Conservation (phyloP, 2,888 invertebrate genomes). For the Drosophila subquinaria region DNA sequence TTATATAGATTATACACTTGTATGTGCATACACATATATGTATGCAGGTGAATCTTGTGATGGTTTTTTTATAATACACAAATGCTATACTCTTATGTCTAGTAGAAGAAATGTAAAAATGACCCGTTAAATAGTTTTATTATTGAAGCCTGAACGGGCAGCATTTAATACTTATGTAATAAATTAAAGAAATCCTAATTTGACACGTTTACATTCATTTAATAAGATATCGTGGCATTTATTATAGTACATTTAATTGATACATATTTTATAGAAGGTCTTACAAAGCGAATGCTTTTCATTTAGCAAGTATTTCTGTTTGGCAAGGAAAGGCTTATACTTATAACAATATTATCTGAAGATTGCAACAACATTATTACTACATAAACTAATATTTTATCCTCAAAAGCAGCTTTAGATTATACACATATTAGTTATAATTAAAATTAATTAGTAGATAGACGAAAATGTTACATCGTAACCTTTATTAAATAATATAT, state of each 20-base stretch:
- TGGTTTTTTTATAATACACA: constrained; percentile 70
- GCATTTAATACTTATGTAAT: constrained; percentile 76
- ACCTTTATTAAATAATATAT: constrained; percentile 10
- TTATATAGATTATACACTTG: constrained; percentile 56
- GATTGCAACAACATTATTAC: not conserved
- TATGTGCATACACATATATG: constrained; percentile 47
- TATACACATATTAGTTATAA: not conserved
- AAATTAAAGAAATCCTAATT: constrained; percentile 51
- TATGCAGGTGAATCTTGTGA: constrained; percentile 69
- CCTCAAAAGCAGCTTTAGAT: not conserved
- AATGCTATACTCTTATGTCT: constrained; percentile 68
- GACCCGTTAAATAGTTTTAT: constrained; percentile 78
- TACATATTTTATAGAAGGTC: not conserved
- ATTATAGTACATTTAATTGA: not conserved
- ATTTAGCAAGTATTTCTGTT: not conserved
- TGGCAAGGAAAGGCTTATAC: constrained; percentile 3
- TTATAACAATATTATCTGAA: not conserved
- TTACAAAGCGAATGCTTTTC: no score
- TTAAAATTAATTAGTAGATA: not conserved
- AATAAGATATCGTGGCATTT: not conserved
- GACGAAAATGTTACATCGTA: constrained; percentile 4
- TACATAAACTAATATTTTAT: not conserved
- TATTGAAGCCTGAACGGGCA: constrained; percentile 74
- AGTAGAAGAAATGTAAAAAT: constrained; percentile 65
- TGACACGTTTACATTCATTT: not conserved